Base-by-base conservation (phyloP, 2,888 invertebrate genomes). In the Eilema sororculum region DNA sequence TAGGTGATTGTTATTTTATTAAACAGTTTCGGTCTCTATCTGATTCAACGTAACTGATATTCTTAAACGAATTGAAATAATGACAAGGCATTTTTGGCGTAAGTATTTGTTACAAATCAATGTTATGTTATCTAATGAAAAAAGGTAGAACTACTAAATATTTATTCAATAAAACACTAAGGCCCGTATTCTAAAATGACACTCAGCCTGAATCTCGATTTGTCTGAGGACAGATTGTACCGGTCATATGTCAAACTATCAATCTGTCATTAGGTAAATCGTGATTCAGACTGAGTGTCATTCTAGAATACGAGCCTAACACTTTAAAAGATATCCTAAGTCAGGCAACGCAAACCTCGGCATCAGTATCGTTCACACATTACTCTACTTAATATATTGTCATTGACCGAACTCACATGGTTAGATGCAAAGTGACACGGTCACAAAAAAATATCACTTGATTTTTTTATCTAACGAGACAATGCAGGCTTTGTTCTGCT, bases 401-500 rank as follows among this genome's bases (percentile, higher is more conserved):
- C 33, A 9, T 33, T 65, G 30, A 30, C 22, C 2, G 25, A 33
- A 61, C 5, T 33, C 56, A 58, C 24, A 61, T 52, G 33, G 24
- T 62, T 28, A 52, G 46, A 22, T 22, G n/a, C 20, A 59, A n/a
- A n/a, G 58, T 30, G n/a, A 60, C 30, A 60, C n/a, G 73, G 67
- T 75, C 65, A 73, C n/a, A 68, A 75, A 59, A 69, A 66, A 64
- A 73, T 76, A 79, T 77, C 74, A 77, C 68, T 77, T 72, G 81
- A 76, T 71, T 81, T 80, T 78, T 71, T 81, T 78, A 78, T 82
- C 69, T 74, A 78, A 80, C 70, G 71, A 84, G 81, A 89, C 89
- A 90, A 90, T 89, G 82, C 80, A 75, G 78, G 83, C 87, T 89
- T 88, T 87, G 88, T 88, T 81, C 81, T 76, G 80, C 65, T 87